Conservation (phyloP, 2,113 vertebrate species). For the Manacus vitellinus region DNA sequence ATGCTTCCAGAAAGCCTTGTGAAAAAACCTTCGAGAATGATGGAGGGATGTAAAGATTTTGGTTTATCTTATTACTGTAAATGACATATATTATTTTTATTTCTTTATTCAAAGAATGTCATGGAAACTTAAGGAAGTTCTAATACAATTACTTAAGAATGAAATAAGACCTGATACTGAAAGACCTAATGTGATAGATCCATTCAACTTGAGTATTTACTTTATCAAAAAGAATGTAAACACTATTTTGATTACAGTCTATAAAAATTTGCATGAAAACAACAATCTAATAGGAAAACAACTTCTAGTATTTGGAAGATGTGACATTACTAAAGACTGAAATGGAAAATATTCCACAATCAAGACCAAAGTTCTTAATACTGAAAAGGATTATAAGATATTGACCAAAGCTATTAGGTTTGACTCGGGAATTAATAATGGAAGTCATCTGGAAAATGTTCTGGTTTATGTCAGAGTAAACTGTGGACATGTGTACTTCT, state of each 20-base stretch:
- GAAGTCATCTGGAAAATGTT: not conserved
- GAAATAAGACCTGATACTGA: not conserved
- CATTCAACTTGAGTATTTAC: not conserved
- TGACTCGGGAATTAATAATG: not conserved
- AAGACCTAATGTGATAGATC: not conserved
- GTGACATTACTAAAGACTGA: not conserved
- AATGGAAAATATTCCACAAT: not conserved
- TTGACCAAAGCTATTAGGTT: not conserved
- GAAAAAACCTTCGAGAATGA: not conserved
- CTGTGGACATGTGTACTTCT: rapidly evolving
- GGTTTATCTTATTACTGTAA: not conserved
- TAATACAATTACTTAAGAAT: not conserved
- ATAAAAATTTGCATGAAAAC: not conserved
- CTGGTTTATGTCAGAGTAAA: not conserved
- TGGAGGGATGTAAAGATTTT: not conserved
- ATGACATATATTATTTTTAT: not conserved
- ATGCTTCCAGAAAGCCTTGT: not conserved
- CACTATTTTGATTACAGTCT: not conserved
- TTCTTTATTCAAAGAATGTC: not conserved
- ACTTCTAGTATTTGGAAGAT: not conserved
- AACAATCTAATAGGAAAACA: not conserved
- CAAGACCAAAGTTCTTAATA: not conserved
- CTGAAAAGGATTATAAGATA: not conserved
- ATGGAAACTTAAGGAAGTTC: not conserved
- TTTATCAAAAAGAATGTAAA: not conserved